Conservation (phyloP, 2,797 vertebrate genomes). For the Chaenodraco wilsoni region DNA sequence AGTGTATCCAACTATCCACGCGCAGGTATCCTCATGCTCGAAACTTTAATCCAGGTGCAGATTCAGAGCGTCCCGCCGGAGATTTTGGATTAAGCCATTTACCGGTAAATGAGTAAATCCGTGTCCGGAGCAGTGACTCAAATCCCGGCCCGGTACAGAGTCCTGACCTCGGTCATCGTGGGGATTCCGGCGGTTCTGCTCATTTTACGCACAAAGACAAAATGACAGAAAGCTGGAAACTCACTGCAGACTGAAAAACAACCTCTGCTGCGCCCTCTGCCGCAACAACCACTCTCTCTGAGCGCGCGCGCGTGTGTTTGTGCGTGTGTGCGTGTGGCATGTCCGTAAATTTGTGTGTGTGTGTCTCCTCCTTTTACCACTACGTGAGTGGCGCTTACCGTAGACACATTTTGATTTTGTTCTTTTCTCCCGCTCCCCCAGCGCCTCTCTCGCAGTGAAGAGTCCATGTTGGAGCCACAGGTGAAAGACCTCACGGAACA, state of each 20-base stretch:
- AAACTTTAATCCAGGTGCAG: conserved; percentile 51
- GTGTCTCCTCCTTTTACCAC: conserved; percentile 7
- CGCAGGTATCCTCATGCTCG: conserved; percentile 50
- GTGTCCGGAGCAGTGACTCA: conserved; percentile 12
- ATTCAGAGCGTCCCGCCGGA: conserved; percentile 15
- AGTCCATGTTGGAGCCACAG: conserved; percentile 12
- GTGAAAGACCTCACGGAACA: conserved; percentile 19
- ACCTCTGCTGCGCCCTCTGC: conserved; percentile 69
- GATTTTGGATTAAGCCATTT: conserved; percentile 23
- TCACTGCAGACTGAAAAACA: conserved; percentile 15
- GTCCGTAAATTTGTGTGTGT: conserved; percentile 32
- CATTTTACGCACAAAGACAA: conserved; percentile 54
- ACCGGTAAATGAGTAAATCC: conserved; percentile 18
- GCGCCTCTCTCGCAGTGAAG: background rate
- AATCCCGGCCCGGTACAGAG: conserved; percentile 9
- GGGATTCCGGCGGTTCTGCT: conserved; percentile 32
- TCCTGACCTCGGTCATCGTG: conserved; percentile 29
- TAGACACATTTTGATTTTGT: background rate
- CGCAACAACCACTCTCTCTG: conserved; percentile 6
- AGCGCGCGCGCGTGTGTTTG: conserved; percentile 21
- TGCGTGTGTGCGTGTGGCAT: conserved; percentile 29
- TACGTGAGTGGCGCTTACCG: background rate
- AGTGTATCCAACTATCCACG: conserved; percentile 33
- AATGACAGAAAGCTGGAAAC: conserved; percentile 45
- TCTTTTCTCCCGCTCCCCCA: background rate